Evolutionary conservation across 2,797 vertebrate genomes (phyloP), one percentile per base, ranked within the genome.

Genomic region (Podarcis siculus): DNA sequence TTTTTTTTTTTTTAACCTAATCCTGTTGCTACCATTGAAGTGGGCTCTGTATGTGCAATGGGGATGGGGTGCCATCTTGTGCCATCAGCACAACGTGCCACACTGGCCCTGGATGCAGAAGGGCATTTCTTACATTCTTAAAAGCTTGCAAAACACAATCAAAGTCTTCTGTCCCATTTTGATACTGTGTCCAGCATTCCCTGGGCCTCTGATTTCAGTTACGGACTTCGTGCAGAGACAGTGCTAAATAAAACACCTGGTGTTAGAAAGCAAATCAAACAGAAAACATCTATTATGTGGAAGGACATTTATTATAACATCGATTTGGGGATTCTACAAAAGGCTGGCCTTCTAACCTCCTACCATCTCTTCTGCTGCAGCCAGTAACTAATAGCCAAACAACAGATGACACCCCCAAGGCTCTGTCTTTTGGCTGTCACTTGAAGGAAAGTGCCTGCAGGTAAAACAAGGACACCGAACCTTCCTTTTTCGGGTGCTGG

Each of bases 381-480:
- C 39, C 23, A 35, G 2, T 64, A 30, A 55, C 64, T 15, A 37
- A 76, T 35, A 30, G 39, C 25, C 73, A 35, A 83, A 78, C 42
- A 83, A 49, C 72, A 69, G 81, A 87, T 69, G 42, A 39, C 66
- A 37, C 73, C 87, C 73, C 58, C 19, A 55, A 77, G 81, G 87
- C 42, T 9, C 42, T 83, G 25, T 55, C 42, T n/a, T 71, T 45
- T 83, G 87, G 32, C 61, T 69, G 45, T 30, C 64, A 37, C 81
- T 83, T 39, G 19, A 83, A 88, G 81, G 73, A n/a, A 88, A 78
- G 9, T n/a, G 73, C 87, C 73, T 78, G 17, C 32, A 88, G 73
- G 80, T 67, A 83, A 83, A 83, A 83, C 73, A 78, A 69, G 42
- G 64, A 49, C 61, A 25, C 83, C 55, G 3, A 21, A 39, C 42